A percentile compares a stretch with the other conserved stretches of the same genome.
Evolutionary conservation across 2,797 vertebrate species (phyloP).

Genomic region (Karalla daura): DNA sequence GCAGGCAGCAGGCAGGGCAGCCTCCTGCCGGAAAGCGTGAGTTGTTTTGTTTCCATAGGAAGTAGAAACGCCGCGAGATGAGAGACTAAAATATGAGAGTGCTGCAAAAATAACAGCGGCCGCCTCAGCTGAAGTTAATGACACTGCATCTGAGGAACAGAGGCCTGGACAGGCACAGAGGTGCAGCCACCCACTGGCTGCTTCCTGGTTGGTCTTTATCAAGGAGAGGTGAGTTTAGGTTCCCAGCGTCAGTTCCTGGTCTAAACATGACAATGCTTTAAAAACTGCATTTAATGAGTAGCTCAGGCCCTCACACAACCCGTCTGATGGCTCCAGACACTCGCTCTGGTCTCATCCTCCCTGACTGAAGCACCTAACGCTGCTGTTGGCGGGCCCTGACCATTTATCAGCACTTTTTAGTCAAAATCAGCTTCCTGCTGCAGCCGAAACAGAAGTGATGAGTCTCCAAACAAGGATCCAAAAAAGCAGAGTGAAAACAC

Average conservation of each 20-base stretch:
- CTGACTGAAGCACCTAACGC: slow-evolving; percentile 9
- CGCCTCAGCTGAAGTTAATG: slow-evolving; percentile 53
- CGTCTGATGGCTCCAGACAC: slow-evolving; percentile 4
- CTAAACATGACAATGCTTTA: background rate
- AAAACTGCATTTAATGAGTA: background rate
- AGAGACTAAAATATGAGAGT: slow-evolving; percentile 37
- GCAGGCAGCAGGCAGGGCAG: too few relatives aligned
- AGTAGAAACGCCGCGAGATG: slow-evolving; percentile 43
- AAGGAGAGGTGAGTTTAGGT: slow-evolving; percentile 4
- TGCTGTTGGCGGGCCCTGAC: background rate
- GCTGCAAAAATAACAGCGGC: slow-evolving; percentile 36
- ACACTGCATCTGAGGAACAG: slow-evolving; percentile 39
- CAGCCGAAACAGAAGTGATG: background rate
- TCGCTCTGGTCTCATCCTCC: slow-evolving; percentile 5
- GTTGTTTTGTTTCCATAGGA: slow-evolving; percentile 59
- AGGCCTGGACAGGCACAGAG: slow-evolving; percentile 25
- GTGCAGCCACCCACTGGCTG: slow-evolving; percentile 41
- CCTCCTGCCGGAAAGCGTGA: slow-evolving; percentile 31
- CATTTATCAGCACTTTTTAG: background rate
- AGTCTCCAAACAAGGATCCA: background rate
- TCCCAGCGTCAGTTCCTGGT: background rate
- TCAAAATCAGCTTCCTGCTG: background rate
- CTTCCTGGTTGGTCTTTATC: background rate
- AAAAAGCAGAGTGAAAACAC: background rate
- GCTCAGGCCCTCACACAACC: background rate